Conservation (phyloP, 2,797 vertebrate genomes). For the Aldrovandia affinis region DNA sequence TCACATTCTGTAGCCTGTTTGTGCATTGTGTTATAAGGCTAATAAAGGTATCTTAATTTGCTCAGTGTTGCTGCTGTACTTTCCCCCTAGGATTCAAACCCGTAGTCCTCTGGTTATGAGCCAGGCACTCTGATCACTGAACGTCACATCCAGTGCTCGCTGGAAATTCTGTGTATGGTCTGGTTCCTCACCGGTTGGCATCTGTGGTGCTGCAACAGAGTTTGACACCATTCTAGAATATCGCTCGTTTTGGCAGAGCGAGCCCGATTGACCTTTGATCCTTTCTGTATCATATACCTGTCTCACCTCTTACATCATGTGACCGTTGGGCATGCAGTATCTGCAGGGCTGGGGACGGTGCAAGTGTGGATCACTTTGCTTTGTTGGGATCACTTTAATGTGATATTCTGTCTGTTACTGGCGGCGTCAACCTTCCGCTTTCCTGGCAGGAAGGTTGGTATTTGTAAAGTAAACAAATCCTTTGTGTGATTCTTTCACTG, state of each 20-base stretch:
- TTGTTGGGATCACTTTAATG: not conserved
- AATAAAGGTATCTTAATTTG: not conserved
- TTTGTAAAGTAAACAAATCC: not conserved
- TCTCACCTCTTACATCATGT: not conserved
- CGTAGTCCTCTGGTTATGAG: not conserved
- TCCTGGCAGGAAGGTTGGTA: not conserved
- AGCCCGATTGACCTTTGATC: not conserved
- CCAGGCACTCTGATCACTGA: not conserved
- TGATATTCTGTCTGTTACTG: not conserved
- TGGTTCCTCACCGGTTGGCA: not conserved
- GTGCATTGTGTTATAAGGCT: not conserved
- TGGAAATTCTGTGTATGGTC: not conserved
- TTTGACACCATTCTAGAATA: too few relatives aligned
- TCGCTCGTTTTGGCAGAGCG: not conserved
- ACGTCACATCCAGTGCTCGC: not conserved
- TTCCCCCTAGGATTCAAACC: not conserved
- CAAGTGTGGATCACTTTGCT: not conserved
- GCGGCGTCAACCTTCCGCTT: not conserved
- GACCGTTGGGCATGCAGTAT: not conserved
- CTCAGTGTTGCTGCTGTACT: not conserved
- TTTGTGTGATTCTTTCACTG: not conserved
- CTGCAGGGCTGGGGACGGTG: not conserved
- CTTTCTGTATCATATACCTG: too few relatives aligned
- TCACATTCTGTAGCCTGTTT: not conserved
- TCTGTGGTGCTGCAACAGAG: not conserved